Evolutionary conservation across 2,888 invertebrate genomes (phyloP).

Genomic region (Perdita meconis): DNA sequence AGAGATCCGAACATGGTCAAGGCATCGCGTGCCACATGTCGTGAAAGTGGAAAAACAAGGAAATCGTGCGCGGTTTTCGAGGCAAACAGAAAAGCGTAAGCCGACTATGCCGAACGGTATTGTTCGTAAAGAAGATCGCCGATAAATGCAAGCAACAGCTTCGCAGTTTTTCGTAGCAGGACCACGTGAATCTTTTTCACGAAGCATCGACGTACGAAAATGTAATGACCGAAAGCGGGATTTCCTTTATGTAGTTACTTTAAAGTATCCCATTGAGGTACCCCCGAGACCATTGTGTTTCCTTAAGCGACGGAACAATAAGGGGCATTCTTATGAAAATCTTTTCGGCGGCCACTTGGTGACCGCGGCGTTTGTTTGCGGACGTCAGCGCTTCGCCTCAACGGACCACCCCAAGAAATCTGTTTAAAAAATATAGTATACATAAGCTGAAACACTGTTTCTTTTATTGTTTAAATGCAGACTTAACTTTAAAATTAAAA

Average conservation of each 20-base stretch:
- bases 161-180: slow-evolving; percentile 28
- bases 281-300: slow-evolving; percentile 49
- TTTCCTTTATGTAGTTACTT: slow-evolving; percentile 46
- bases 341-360: slow-evolving; percentile 59
- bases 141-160: slow-evolving; percentile 35
- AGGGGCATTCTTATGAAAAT: slow-evolving; percentile 68
- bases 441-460: neutral
- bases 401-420: slow-evolving; percentile 18
- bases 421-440: slow-evolving; percentile 49
- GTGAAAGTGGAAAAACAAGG: slow-evolving; percentile 8
- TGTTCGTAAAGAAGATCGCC: slow-evolving; percentile 40
- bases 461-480: neutral
- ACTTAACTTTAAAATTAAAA: too few relatives aligned
- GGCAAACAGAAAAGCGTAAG: slow-evolving; percentile 4
- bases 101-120: slow-evolving; percentile 14
- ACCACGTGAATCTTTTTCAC: slow-evolving; percentile 38
- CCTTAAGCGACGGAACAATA: slow-evolving; percentile 72
- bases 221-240: slow-evolving; percentile 54
- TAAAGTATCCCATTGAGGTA: slow-evolving; percentile 51
- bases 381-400: slow-evolving; percentile 25
- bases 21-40: slow-evolving; percentile 36
- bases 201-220: slow-evolving; percentile 44
- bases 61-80: slow-evolving; percentile 13
- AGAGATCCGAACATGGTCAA: neutral
- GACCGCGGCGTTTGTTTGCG: slow-evolving; percentile 42